Evolutionary conservation across 2,113 vertebrate species (phyloP), one percentile per base, ranked within the genome.

Genomic region (Columbina picui): DNA sequence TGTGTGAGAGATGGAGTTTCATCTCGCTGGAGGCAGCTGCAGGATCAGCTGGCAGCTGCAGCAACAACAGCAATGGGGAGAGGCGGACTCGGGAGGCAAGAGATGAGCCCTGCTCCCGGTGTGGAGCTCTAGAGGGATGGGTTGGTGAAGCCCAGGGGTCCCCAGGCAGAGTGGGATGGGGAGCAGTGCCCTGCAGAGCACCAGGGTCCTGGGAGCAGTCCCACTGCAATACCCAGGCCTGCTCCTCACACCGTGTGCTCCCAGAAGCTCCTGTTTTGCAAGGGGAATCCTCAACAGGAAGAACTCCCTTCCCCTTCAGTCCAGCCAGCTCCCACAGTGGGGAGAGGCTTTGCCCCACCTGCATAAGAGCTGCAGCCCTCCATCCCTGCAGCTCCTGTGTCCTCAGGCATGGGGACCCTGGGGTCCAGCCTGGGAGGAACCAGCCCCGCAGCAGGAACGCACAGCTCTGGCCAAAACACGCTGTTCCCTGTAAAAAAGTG

Each of bases 81-180:
- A 55, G 68, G 67, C 11, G 69, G 53, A 27, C 29, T 10, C 7
- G 0, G 47, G 15, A 49, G 30, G 5, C 50, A 21, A 25, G 12
- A 52, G 32, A 1, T 1, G 30, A 10, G 10, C n/a, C 11, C 0
- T 2, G 55, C 63, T 64, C 19, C 47, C 1, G 0, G 1, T 4
- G 16, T 8, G 47, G 11, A 64, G 39, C 76, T 22, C 39, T 17
- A 7, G 20, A 30, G 32, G 13, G 38, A 30, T 0, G 7, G 43
- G n/a, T 8, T n/a, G 29, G 56, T 2, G 56, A 41, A 32, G 63
- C 15, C 43, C 52, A 12, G 23, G 0, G 7, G 26, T n/a, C 9
- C 18, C 12, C 21, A 26, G 7, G 26, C 15, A 12, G 9, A n/a
- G 3, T 14, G 14, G 0, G 7, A 18, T 1, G 1, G n/a, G 36